Percentiles rank a stretch among this genome's conserved stretches.
phyloP scores from a whole-genome alignment of 2,888 invertebrate species.

The Ptilodon capucinus region DNA sequence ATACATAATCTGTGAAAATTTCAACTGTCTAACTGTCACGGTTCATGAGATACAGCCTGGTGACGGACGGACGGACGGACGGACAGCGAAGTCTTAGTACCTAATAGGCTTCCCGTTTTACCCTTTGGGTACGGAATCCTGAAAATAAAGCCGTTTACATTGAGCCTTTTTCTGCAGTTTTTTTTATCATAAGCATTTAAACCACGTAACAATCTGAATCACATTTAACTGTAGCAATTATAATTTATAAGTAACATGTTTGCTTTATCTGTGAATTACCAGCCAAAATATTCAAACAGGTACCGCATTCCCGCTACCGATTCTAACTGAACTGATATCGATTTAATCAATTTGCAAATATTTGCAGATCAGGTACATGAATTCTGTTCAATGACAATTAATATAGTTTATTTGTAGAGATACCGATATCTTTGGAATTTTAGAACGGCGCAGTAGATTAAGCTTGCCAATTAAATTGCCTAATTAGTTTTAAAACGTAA shows the following conservation, averaged over 20 bases:
- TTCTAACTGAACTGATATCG: constrained; percentile 33
- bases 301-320: constrained; percentile 47
- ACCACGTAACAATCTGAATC: not conserved
- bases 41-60: too few species aligned
- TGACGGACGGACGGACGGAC: too few species aligned
- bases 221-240: not conserved
- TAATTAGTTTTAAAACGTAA: too few species aligned
- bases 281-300: constrained; percentile 12
- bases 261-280: not conserved
- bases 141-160: too few species aligned
- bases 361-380: constrained; percentile 15
- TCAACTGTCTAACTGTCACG: too few species aligned
- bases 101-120: too few species aligned
- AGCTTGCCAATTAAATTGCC: not conserved
- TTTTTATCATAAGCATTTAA: too few species aligned
- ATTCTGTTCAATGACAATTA: not conserved
- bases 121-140: too few species aligned
- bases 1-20: too few species aligned
- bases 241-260: not conserved
- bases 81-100: too few species aligned
- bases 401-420: constrained; percentile 7
- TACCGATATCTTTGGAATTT: not conserved
- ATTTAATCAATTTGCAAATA: constrained; percentile 49
- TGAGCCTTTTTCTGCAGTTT: too few species aligned
- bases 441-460: not conserved